These are phyloP conservation scores for Bubo bubo DNA, from an alignment of 2,113 vertebrate species.

Conservation along the genomic window DNA sequence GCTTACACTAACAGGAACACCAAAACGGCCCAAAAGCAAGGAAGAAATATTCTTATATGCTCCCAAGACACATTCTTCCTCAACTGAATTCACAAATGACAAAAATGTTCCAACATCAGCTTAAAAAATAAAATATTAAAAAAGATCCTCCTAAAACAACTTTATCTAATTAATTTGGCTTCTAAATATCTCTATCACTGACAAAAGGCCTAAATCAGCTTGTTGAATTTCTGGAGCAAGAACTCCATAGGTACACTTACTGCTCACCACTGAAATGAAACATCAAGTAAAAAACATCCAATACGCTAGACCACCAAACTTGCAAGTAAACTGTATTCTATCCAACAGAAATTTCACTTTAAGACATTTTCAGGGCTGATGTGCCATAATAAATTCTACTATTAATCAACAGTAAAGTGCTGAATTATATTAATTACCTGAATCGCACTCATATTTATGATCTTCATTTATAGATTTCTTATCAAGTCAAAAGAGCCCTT, in stretches of 20 bases:
- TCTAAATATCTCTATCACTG: background rate
- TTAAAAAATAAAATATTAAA: background rate
- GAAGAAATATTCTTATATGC: slow-evolving; percentile 5
- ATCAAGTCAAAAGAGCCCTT: slow-evolving; percentile 92
- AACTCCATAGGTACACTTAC: background rate
- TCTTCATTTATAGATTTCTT: slow-evolving; percentile 75
- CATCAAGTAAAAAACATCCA: slow-evolving; percentile 29
- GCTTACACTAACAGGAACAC: background rate
- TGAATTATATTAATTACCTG: slow-evolving; percentile 90
- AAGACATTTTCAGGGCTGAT: slow-evolving; percentile 90
- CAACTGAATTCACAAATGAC: background rate
- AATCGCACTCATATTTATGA: slow-evolving; percentile 79
- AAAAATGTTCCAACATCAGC: background rate
- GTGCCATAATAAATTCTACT: slow-evolving; percentile 86
- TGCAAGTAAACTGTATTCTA: slow-evolving; percentile 59
- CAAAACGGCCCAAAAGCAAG: background rate
- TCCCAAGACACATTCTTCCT: background rate
- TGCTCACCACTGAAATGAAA: background rate
- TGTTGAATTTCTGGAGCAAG: slow-evolving; percentile 1
- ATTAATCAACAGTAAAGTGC: slow-evolving; percentile 94
- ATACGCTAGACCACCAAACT: slow-evolving; percentile 21
- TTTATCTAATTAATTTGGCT: background rate
- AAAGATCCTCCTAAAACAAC: background rate
- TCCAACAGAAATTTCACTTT: slow-evolving; percentile 74
- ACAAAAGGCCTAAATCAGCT: background rate